Evolutionary conservation across 1,140 invertebrate genomes (phyloP), one percentile per base, ranked within the genome.

Genomic region (Bombus polaris): DNA sequence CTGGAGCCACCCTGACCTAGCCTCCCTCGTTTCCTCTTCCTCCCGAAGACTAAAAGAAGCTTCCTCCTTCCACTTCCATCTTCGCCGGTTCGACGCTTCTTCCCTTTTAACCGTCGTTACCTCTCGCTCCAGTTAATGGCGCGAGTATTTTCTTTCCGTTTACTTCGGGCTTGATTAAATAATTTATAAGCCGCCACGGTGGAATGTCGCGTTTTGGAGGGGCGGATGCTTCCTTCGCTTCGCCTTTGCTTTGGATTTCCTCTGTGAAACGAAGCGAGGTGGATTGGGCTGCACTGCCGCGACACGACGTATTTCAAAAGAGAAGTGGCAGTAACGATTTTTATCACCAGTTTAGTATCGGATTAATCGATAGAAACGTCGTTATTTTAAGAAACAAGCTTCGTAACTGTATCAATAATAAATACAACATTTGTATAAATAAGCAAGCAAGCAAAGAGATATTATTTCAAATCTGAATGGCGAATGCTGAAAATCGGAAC

Each of bases 101-200:
- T 65, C 76, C n/a, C 22, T 42, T 59, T 66, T 59, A 39, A n/a
- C 10, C 68, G 12, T 42, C 39, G 39, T n/a, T 44, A 22, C 73
- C 66, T 73, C 83, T 81, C 82, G 39, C 80, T 87, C 53, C 84
- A 87, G 90, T 90, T 94, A 94, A 94, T 92, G 91, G 90, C 88
- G 89, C 87, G 93, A 94, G 94, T 95, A 95, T 94, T 94, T 94
- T 95, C 94, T 94, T 95, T 94, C 92, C 92, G 86, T 89, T 90
- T 92, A 88, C 88, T 90, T 86, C 59, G 53, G 75, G 83, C 90
- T 94, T 94, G 94, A 94, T 94, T 94, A 94, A 94, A 94, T 93
- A 94, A 94, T 94, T 94, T 94, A 94, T 94, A 93, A 94, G 93
- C 91, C 89, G 76, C 87, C 88, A 66, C 89, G 22, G 75, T 85